A percentile compares a stretch with the other conserved stretches of the same genome.
Evolutionary conservation across 2,888 invertebrate species (phyloP).

Genomic region (Tinea trinotella): DNA sequence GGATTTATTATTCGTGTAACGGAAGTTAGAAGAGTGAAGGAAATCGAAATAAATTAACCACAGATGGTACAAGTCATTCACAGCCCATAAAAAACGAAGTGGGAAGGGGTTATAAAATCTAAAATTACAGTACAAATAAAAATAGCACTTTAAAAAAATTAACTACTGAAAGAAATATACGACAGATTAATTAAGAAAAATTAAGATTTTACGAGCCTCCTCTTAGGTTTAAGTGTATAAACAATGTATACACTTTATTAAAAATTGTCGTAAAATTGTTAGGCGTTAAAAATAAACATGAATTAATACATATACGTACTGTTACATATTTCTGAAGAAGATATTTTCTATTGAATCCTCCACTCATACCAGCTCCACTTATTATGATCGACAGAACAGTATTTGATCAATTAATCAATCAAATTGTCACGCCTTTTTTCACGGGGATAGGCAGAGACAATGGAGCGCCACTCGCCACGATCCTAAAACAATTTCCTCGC

Average conservation of each 20-base stretch:
- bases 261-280: not conserved
- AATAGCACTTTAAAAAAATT: conserved; percentile 10
- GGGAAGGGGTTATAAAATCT: conserved; percentile 55
- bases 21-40: conserved; percentile 60
- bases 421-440: too few relatives aligned
- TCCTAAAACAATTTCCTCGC: too few relatives aligned
- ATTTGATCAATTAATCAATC: too few relatives aligned
- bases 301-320: too few relatives aligned
- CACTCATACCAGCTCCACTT: too few relatives aligned
- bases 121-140: conserved; percentile 26
- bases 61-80: conserved; percentile 63
- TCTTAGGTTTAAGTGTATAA: not conserved
- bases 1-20: conserved; percentile 49
- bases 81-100: conserved; percentile 52
- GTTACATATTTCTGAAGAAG: too few relatives aligned
- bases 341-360: too few relatives aligned
- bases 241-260: not conserved
- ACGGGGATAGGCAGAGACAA: too few relatives aligned
- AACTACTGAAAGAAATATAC: not conserved
- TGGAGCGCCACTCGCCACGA: too few relatives aligned
- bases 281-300: too few relatives aligned
- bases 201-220: not conserved
- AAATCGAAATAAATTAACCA: conserved; percentile 63
- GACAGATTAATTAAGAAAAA: not conserved
- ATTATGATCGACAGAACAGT: too few relatives aligned